phyloP scores from a whole-genome alignment of 1,140 invertebrate genomes.

The Ostrea edulis region DNA sequence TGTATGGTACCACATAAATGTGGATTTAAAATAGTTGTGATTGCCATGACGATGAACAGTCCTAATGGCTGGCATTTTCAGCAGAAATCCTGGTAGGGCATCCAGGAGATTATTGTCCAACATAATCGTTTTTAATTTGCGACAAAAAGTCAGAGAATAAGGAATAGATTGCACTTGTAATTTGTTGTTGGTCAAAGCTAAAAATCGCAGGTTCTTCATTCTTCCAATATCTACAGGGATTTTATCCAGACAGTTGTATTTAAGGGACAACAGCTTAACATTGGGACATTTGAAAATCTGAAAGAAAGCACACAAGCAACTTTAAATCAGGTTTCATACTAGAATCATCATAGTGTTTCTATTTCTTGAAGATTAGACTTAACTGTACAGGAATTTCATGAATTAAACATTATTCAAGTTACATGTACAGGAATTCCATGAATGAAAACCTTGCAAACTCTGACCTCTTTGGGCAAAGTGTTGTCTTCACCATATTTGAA shows the following conservation, averaged over 20 bases:
- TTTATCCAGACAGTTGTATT: conserved; percentile 79
- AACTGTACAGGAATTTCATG: not conserved
- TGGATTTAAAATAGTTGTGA: conserved; percentile 82
- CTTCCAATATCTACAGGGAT: conserved; percentile 81
- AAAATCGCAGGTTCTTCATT: conserved; percentile 78
- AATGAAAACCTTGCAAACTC: not conserved
- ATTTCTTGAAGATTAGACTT: not conserved
- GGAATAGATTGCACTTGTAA: conserved; percentile 81
- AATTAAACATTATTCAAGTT: not conserved
- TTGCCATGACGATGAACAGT: conserved; percentile 82
- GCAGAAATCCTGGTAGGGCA: conserved; percentile 81
- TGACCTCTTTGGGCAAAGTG: conserved; percentile 77
- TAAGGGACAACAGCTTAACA: conserved; percentile 79
- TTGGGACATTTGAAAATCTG: conserved; percentile 81
- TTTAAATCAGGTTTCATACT: not conserved
- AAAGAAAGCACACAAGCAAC: conserved; percentile 43
- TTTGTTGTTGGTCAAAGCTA: conserved; percentile 81
- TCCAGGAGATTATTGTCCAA: conserved; percentile 81
- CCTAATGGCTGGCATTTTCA: conserved; percentile 78
- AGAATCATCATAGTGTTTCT: not conserved
- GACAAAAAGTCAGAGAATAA: conserved; percentile 80
- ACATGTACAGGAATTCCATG: not conserved
- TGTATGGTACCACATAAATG: conserved; percentile 82
- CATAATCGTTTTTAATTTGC: conserved; percentile 75
- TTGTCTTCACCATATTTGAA: conserved; percentile 79